Percentiles rank a stretch among this genome's conserved stretches.
phyloP scores from a whole-genome alignment of 2,888 invertebrate genomes.

The Dione vanillae region DNA sequence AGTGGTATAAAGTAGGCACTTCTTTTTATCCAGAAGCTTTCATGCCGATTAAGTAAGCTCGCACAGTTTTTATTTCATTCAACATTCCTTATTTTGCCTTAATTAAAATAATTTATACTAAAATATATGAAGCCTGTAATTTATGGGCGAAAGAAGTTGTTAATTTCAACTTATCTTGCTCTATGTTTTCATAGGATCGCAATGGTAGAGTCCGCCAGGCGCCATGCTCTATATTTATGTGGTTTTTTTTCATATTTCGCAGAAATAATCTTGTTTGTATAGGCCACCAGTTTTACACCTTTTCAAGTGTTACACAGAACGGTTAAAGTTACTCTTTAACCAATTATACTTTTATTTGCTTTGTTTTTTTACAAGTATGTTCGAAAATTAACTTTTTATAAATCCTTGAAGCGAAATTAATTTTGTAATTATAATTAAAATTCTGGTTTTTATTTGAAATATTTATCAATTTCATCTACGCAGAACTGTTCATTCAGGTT shows the following conservation, averaged over 20 bases:
- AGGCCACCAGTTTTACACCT: conserved; percentile 31
- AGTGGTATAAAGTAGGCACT: conserved; percentile 21
- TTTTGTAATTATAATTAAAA: too few relatives aligned
- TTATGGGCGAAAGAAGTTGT: conserved; percentile 16
- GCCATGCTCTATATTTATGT: conserved; percentile 44
- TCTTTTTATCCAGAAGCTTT: conserved; percentile 9
- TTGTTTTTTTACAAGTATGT: not conserved
- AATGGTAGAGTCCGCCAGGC: conserved; percentile 34
- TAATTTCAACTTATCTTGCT: conserved; percentile 8
- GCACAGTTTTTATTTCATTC: conserved; percentile 22
- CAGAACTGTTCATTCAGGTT: too few relatives aligned
- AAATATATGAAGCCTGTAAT: conserved; percentile 15
- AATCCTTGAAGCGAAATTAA: too few relatives aligned
- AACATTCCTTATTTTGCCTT: conserved; percentile 15
- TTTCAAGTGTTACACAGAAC: conserved; percentile 25
- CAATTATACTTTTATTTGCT: not conserved
- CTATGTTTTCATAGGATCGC: conserved; percentile 30
- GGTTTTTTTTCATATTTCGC: conserved; percentile 46
- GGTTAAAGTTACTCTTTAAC: not conserved
- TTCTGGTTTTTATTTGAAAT: too few relatives aligned
- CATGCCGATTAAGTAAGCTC: conserved; percentile 22
- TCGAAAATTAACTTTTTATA: not conserved
- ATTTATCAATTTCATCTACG: too few relatives aligned
- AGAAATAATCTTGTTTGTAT: conserved; percentile 43
- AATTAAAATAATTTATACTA: conserved; percentile 20